phyloP scores from a whole-genome alignment of 2,113 vertebrate species.

The Toxotes jaculatrix region DNA sequence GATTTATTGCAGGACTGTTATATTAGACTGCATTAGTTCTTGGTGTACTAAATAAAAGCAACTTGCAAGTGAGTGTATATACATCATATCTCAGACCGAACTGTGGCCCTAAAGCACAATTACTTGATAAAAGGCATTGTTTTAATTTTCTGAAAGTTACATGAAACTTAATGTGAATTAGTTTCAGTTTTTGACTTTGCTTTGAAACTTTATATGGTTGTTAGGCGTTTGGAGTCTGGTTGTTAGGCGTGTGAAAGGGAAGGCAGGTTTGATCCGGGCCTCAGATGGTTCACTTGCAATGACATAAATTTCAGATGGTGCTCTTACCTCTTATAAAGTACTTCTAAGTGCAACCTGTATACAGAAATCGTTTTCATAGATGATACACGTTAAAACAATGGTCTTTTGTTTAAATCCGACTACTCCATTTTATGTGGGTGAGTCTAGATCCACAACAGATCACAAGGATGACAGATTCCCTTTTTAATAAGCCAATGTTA shows the following conservation, averaged over 20 bases:
- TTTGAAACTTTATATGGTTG: background rate
- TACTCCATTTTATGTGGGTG: background rate
- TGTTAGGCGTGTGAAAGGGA: background rate
- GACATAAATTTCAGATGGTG: background rate
- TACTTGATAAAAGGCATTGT: background rate
- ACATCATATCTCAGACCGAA: background rate
- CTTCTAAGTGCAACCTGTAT: background rate
- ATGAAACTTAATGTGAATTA: background rate
- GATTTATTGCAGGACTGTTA: background rate
- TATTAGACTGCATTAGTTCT: background rate
- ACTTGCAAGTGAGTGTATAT: too few species aligned
- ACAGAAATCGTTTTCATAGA: background rate
- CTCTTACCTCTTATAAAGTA: background rate
- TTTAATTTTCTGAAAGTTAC: background rate
- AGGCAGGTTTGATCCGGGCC: background rate
- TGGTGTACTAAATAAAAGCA: background rate
- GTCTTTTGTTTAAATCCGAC: constrained; percentile 9
- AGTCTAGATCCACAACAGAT: background rate
- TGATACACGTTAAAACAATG: background rate
- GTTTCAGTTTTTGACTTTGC: background rate
- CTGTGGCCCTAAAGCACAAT: background rate
- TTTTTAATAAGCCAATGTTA: constrained; percentile 6
- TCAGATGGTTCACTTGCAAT: too few species aligned
- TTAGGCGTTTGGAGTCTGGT: background rate
- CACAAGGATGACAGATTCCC: background rate